Base-by-base conservation (phyloP, 30 jellyfish, hydroid and myxozoan genomes). In the Aurelia sp. region DNA sequence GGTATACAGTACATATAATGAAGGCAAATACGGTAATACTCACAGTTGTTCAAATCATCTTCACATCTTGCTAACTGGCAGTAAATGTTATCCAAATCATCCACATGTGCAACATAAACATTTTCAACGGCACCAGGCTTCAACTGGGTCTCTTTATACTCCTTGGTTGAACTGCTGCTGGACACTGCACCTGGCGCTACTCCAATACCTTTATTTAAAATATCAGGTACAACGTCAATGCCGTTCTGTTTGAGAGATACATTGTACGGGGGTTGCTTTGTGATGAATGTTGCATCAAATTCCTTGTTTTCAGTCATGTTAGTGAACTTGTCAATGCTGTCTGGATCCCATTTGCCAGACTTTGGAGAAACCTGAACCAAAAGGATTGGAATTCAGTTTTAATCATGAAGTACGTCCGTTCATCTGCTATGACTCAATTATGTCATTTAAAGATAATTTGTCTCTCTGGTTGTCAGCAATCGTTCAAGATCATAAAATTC, bases 61-160 rank as follows among this genome's bases (percentile, higher is more conserved):
- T 84, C 87, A 8, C 35, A 22, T 35, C 78, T 62, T 44, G 64
- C 51, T 21, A 84, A 41, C 74, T 84, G 93, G 60, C 93, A 84
- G 62, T 53, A 84, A 35, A 84, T 21, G 31, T 67, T 81, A 17
- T 48, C 82, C 21, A 81, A 16, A 70, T 67, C 91, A 47, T 81
- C 91, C 22, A 81, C 76, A 52, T 81, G 83, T 5, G 84, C 44
- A 9, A 81, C 91, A 52, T 81, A 81, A 10, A 81, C 91, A 8
- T 24, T 72, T 53, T 81, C 91, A 15, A 47, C 84, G 24, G 68
- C 84, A 21, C 81, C 77, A 52, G 50, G 77, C 17, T 51, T 67
- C 66, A 81, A 81, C 53, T 27, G 52, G 11, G 30, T 8, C 12
- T 66, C 73, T 12, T 44, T 38, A 35, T 22, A 63, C 72, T 30